Evolutionary conservation across 2,888 invertebrate genomes (phyloP).

Genomic region (Galerucella pusilla): DNA sequence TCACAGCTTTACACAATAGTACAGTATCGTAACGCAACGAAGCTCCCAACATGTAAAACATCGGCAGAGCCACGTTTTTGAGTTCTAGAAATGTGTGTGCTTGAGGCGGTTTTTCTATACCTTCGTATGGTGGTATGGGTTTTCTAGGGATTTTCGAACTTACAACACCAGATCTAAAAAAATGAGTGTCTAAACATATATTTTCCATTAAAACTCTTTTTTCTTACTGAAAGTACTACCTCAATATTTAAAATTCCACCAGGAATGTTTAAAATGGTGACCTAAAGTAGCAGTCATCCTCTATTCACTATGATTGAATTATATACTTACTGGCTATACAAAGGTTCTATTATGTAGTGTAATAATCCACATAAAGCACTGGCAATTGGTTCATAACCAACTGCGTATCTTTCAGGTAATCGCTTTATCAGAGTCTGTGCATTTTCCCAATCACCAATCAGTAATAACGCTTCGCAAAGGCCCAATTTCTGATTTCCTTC

Average conservation of each 20-base stretch:
- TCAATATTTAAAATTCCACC: no score
- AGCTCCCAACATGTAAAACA: constrained; percentile 87
- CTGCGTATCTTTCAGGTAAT: constrained; percentile 83
- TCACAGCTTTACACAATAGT: constrained; percentile 86
- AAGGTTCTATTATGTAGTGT: constrained; percentile 85
- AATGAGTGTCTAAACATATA: no score
- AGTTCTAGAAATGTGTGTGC: constrained; percentile 80
- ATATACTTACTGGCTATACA: constrained; percentile 79
- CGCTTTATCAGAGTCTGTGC: constrained; percentile 83
- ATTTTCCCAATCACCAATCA: constrained; percentile 91
- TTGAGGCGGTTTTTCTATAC: constrained; percentile 72
- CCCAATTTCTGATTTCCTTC: constrained; percentile 90
- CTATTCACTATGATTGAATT: not conserved
- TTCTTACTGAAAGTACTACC: no score
- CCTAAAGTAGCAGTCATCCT: no score
- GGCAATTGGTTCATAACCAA: constrained; percentile 83
- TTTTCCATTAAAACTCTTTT: no score
- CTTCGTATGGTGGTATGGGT: constrained; percentile 67
- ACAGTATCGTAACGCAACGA: constrained; percentile 89
- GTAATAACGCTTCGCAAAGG: constrained; percentile 87
- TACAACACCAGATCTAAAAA: constrained; percentile 76
- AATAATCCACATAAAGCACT: constrained; percentile 82
- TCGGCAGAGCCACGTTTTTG: constrained; percentile 82
- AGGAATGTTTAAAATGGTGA: no score
- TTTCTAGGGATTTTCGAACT: constrained; percentile 77